Conservation (phyloP, 1,140 invertebrate species). For the Argopecten irradians region DNA sequence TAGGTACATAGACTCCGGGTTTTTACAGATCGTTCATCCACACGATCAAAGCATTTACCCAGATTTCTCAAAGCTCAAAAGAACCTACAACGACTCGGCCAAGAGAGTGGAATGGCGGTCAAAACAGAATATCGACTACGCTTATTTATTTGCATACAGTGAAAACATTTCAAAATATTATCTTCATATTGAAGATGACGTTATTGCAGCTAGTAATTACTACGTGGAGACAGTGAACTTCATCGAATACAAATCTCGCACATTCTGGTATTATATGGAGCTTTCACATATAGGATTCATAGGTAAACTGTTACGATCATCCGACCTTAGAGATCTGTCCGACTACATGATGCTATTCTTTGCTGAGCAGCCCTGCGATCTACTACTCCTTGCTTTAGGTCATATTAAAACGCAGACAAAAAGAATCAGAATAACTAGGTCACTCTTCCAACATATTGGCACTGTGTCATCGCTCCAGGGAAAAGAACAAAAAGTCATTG, state of each 20-base stretch:
- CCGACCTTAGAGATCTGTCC: constrained; percentile 65
- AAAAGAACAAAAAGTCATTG: constrained; percentile 57
- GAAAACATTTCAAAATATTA: constrained; percentile 69
- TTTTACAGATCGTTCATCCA: constrained; percentile 69
- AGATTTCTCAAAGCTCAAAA: constrained; percentile 63
- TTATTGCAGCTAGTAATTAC: constrained; percentile 68
- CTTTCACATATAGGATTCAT: constrained; percentile 74
- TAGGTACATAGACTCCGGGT: constrained; percentile 55
- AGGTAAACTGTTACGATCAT: constrained; percentile 72
- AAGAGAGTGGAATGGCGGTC: constrained; percentile 73
- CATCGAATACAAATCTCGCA: constrained; percentile 51
- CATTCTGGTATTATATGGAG: constrained; percentile 71
- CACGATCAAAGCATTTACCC: constrained; percentile 66
- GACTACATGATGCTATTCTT: constrained; percentile 68
- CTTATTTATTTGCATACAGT: constrained; percentile 70
- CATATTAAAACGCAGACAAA: constrained; percentile 52
- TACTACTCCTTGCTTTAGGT: constrained; percentile 67
- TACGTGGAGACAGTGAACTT: constrained; percentile 66
- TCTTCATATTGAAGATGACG: constrained; percentile 76
- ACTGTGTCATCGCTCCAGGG: constrained; percentile 68
- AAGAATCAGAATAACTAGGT: constrained; percentile 52
- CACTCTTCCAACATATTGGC: constrained; percentile 75
- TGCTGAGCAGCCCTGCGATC: constrained; percentile 72
- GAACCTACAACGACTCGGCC: constrained; percentile 70
- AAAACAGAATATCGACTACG: constrained; percentile 76